Percentiles rank a stretch among this genome's conserved stretches.
These are phyloP conservation scores for Garrulus glandarius DNA, from an alignment of 2,797 vertebrate genomes.

Conservation along the genomic window DNA sequence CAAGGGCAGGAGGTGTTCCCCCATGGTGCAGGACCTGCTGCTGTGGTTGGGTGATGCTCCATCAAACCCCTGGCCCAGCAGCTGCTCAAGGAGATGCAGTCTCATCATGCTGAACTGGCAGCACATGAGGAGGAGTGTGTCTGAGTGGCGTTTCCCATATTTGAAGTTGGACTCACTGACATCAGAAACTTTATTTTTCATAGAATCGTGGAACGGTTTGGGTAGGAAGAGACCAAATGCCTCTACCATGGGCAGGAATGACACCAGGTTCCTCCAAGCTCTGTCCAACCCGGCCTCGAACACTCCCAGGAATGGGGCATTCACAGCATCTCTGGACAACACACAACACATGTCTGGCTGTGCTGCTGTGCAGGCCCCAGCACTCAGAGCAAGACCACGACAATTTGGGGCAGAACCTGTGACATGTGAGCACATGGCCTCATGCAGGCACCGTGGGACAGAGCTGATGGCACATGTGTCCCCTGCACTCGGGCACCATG, in stretches of 20 bases:
- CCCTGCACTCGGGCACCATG: not conserved
- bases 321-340: not conserved
- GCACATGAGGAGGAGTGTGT: not conserved
- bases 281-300: not conserved
- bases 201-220: not conserved
- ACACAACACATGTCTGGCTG: rapidly evolving
- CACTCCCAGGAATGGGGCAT: not conserved
- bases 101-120: rapidly evolving
- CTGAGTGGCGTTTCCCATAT: rapidly evolving
- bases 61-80: not conserved
- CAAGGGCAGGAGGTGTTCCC: not conserved
- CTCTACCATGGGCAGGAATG: not conserved
- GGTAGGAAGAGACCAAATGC: not conserved
- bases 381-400: rapidly evolving
- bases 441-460: rapidly evolving
- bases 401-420: rapidly evolving
- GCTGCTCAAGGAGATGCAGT: not conserved
- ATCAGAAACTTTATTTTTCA: not conserved
- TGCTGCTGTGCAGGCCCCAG: rapidly evolving
- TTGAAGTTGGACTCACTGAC: not conserved
- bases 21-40: rapidly evolving
- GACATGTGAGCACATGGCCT: rapidly evolving
- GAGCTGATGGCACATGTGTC: not conserved
- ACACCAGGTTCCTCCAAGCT: not conserved
- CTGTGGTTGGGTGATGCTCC: not conserved